phyloP scores from a whole-genome alignment of 1,140 invertebrate genomes.

The Eupeodes corollae region DNA sequence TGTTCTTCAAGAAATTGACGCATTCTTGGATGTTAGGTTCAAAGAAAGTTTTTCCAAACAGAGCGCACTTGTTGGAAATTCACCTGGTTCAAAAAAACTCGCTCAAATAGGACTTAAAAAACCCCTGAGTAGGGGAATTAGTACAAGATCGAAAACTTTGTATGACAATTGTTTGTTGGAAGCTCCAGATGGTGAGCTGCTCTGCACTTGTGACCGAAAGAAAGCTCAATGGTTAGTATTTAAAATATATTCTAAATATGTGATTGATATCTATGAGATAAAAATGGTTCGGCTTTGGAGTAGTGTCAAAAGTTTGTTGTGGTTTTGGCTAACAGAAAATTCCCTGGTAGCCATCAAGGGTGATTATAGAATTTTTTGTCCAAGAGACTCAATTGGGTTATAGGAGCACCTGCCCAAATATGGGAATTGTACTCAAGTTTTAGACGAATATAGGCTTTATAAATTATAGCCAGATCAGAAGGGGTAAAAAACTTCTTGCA shows the following conservation, averaged over 20 bases:
- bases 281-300: too few species aligned
- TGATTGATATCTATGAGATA: too few species aligned
- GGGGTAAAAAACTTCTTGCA: too few species aligned
- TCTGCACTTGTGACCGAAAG: slow-evolving; percentile 71
- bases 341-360: too few species aligned
- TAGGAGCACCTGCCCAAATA: too few species aligned
- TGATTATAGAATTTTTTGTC: too few species aligned
- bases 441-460: too few species aligned
- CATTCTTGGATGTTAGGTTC: slow-evolving; percentile 6
- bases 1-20: slow-evolving; percentile 1
- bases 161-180: slow-evolving; percentile 71
- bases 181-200: slow-evolving; percentile 65
- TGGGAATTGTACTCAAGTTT: too few species aligned
- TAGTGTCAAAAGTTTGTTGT: too few species aligned
- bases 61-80: not conserved
- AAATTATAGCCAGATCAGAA: too few species aligned
- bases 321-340: too few species aligned
- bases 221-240: slow-evolving; percentile 57
- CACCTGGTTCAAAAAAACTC: not conserved
- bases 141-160: slow-evolving; percentile 49
- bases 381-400: too few species aligned
- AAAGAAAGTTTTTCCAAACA: slow-evolving; percentile 3
- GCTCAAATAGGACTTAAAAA: not conserved
- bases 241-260: slow-evolving; percentile 31
- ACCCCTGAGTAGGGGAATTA: slow-evolving; percentile 11